These are phyloP conservation scores for Phlogophora meticulosa DNA, from an alignment of 2,888 invertebrate species.

Conservation along the genomic window DNA sequence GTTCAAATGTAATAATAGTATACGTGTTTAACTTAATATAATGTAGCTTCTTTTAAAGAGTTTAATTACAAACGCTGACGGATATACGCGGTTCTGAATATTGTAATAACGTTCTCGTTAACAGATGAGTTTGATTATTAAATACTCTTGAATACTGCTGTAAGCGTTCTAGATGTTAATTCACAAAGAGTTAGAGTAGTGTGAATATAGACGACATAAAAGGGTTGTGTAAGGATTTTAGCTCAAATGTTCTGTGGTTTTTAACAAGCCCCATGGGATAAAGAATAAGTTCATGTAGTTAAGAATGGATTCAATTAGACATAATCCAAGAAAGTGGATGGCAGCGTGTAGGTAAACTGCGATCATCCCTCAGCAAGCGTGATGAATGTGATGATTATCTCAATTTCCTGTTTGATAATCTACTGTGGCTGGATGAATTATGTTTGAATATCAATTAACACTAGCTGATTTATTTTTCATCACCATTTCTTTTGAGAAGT, in stretches of 20 bases:
- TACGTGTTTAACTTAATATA: slow-evolving; percentile 18
- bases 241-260: neutral
- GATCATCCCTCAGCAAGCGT: slow-evolving; percentile 1
- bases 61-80: slow-evolving; percentile 48
- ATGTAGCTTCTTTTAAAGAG: slow-evolving; percentile 31
- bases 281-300: no score
- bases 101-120: slow-evolving; percentile 46
- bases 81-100: slow-evolving; percentile 19
- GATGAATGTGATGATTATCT: slow-evolving; percentile 11
- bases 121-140: slow-evolving; percentile 32
- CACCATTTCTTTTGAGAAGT: no score
- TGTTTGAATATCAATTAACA: no score
- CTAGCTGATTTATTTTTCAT: no score
- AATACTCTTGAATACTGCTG: slow-evolving; percentile 16
- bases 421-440: slow-evolving; percentile 1
- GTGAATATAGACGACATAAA: neutral
- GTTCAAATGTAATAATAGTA: slow-evolving; percentile 11
- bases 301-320: neutral
- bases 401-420: slow-evolving; percentile 20
- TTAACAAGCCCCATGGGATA: neutral
- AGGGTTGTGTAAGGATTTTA: neutral
- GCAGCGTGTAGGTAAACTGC: neutral
- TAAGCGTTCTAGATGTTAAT: slow-evolving; percentile 1
- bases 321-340: neutral
- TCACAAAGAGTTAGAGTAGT: neutral